These are phyloP conservation scores for Acanthococcus lagerstroemiae DNA, from an alignment of 2,888 invertebrate species.

Conservation along the genomic window DNA sequence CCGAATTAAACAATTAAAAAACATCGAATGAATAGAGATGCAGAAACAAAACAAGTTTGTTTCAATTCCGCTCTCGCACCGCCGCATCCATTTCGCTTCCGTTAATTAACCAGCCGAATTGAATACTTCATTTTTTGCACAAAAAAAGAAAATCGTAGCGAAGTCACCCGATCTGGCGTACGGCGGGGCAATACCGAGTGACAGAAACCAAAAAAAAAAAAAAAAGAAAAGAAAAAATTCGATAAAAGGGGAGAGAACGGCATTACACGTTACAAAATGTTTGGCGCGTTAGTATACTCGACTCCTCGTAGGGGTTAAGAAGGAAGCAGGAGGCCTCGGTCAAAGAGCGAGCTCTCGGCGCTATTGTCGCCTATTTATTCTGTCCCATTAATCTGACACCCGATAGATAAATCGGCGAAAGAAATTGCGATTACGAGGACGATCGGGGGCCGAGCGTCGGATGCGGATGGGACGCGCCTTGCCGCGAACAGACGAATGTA, in stretches of 20 bases:
- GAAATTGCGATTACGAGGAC: constrained; percentile 24
- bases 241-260: neutral
- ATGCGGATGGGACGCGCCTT: neutral
- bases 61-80: neutral
- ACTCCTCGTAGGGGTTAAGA: constrained; percentile 21
- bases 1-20: constrained; percentile 25
- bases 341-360: constrained; percentile 17
- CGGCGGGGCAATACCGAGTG: neutral
- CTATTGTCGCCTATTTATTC: constrained; percentile 35
- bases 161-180: neutral
- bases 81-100: neutral
- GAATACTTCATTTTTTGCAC: neutral
- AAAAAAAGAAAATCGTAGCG: neutral
- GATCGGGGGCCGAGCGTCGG: neutral
- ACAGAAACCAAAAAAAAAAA: neutral
- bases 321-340: constrained; percentile 5
- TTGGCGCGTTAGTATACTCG: neutral
- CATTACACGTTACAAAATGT: constrained; percentile 1
- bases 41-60: neutral
- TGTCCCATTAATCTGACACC: constrained; percentile 36
- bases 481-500: constrained; percentile 18
- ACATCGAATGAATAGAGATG: neutral
- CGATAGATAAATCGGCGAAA: constrained; percentile 29
- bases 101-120: neutral
- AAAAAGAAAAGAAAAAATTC: neutral